Evolutionary conservation across 2,797 vertebrate species (phyloP), one percentile per base, ranked within the genome.

Genomic region (Cyprinella venusta): DNA sequence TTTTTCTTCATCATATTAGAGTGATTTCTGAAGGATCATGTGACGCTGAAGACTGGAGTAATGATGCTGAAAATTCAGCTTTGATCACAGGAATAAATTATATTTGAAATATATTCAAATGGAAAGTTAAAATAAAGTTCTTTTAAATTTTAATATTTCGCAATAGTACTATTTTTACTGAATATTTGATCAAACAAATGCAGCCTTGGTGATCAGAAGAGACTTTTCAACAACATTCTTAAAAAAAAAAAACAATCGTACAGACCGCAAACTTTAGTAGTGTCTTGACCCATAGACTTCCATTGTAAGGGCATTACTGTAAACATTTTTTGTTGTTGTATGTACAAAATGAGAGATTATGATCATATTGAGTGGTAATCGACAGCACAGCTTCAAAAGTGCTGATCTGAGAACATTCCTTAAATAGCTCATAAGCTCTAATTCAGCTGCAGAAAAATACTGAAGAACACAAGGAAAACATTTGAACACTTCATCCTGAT

Each of bases 381-480:
- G 5, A 8, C 48, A 36, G 48, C 24, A 36, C 48, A 10, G 36
- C 38, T 6, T 76, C 56, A 76, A 76, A 24, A 8, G 30, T 36
- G 30, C 21, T 52, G 18, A 79, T 15, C 13, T 26, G 6, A 26
- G 13, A 79, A 54, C 64, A 79, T 78, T 65, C 26, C 45, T 79
- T 79, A 18, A 76, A 40, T 21, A n/a, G 38, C n/a, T 61, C 19
- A 79, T 1, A 45, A 30, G 56, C 40, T 64, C 18, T n/a, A 16
- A 64, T 7, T 33, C 59, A 48, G 75, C 5, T 3, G 8, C 5
- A 24, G 42, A 67, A 67, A 79, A 36, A 36, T 10, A 38, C 72
- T 59, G 36, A 36, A 78, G 10, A n/a, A 48, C 21, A 79, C 2
- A 5, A 52, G 4, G 6, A 54, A 54, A 68, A 40, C 77, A 68